Evolutionary conservation across 2,797 vertebrate species (phyloP), one percentile per base, ranked within the genome.

Genomic region (Euphonia xanthogaster): DNA sequence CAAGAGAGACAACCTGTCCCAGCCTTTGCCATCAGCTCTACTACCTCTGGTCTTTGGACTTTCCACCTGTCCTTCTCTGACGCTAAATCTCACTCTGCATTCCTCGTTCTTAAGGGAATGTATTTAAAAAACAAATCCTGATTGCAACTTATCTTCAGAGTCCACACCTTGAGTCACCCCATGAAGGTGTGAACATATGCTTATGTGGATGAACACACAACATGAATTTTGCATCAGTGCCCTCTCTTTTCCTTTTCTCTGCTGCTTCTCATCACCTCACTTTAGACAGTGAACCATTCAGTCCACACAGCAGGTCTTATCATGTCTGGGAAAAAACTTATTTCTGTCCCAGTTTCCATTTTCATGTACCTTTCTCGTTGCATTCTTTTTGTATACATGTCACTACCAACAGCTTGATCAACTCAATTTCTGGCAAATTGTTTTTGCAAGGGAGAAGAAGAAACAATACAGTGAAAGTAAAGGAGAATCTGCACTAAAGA

Each of bases 391-490:
- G 2, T 7, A 14, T 7, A 51, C 3, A 10, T 3, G 35, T 33
- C 47, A 47, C 44, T 37, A 71, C 24, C 65, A 70, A 45, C 18
- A 73, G 40, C 27, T 48, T 28, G 6, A 62, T 73, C 71, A 89
- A 78, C 37, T 68, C 66, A 1, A 2, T 16, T 80, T 77, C 54
- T 44, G 44, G 57, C 11, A 54, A 51, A 31, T 24, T 68, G 42
- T 40, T 70, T 63, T 83, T 57, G 30, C 3, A 3, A 66, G 17
- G 57, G 58, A 72, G 54, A 89, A 58, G 40, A 67, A 74, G 74
- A 82, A 90, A 45, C 21, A 66, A 12, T 24, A 42, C 11, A 88
- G 85, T 85, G 84, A 91, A 96, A 91, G 81, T 82, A 74, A 74
- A 91, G 15, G 40, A 45, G 53, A 55, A 73, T 8, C 51, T 75